Evolutionary conservation across 2,797 vertebrate genomes (phyloP).

Genomic region (Adelosebastes latens): DNA sequence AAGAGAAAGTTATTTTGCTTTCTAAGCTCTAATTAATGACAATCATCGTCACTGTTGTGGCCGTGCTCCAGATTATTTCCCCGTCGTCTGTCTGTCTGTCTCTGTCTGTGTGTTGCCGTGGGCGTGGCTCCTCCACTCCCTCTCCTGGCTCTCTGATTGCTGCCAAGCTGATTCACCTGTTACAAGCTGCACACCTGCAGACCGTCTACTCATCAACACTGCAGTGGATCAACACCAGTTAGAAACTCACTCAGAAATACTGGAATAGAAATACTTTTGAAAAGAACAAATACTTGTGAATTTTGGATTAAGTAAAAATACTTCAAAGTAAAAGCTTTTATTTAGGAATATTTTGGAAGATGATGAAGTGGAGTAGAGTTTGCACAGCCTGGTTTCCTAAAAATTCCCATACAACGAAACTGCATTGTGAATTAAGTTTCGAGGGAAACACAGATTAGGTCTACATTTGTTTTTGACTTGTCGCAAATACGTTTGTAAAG

Average conservation of each 20-base stretch:
- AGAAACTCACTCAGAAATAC: too few relatives aligned
- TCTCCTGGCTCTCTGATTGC: background rate
- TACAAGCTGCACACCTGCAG: background rate
- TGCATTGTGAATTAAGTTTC: too few relatives aligned
- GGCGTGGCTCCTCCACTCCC: too few relatives aligned
- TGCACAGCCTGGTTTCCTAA: too few relatives aligned
- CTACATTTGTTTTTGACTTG: too few relatives aligned
- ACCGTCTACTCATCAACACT: background rate
- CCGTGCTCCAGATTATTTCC: too few relatives aligned
- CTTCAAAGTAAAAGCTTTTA: background rate
- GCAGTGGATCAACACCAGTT: background rate
- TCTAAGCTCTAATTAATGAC: too few relatives aligned
- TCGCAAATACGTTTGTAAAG: too few relatives aligned
- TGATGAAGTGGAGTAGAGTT: background rate
- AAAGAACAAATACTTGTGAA: background rate
- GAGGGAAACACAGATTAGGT: too few relatives aligned
- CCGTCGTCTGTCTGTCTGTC: background rate
- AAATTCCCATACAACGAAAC: too few relatives aligned
- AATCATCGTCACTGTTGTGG: too few relatives aligned
- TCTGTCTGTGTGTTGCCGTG: background rate
- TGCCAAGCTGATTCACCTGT: background rate
- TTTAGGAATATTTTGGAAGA: conserved; percentile 1
- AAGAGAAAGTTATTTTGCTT: background rate
- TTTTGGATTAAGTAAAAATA: too few relatives aligned
- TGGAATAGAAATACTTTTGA: background rate